These are phyloP conservation scores for Pocillopora meandrina DNA, from an alignment of 92 coral and sea anemone species.

Conservation along the genomic window DNA sequence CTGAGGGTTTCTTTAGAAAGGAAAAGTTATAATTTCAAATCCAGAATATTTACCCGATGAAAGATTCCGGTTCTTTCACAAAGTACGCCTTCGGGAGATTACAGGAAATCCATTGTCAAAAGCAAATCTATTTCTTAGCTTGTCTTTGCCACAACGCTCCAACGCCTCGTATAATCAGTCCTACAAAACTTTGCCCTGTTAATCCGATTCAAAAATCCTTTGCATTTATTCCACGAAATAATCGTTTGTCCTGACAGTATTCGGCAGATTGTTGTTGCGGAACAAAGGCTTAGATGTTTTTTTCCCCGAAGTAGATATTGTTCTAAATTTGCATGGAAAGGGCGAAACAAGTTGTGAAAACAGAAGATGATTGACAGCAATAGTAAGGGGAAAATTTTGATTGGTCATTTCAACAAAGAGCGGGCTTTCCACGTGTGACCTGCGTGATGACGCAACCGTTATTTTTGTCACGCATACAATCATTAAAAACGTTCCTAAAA, in stretches of 20 bases:
- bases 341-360: slow-evolving; percentile 24
- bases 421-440: slow-evolving; percentile 49
- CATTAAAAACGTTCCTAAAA: background rate
- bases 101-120: slow-evolving; percentile 4
- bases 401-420: slow-evolving; percentile 23
- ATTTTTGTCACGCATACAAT: background rate
- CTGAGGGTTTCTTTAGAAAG: background rate
- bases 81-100: background rate
- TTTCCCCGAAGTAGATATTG: background rate
- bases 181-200: background rate
- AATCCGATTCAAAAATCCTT: background rate
- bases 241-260: background rate
- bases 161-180: background rate
- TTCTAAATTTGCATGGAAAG: slow-evolving; percentile 27
- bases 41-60: slow-evolving; percentile 11
- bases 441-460: background rate
- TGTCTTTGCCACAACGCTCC: background rate
- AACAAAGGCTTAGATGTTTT: background rate
- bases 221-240: background rate
- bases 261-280: background rate
- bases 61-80: background rate
- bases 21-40: background rate
- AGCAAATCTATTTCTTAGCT: background rate
- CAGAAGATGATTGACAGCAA: slow-evolving; percentile 24
- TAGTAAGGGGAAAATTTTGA: background rate